Base-by-base conservation (phyloP, 2,888 invertebrate species). In the Chromoteleia sp. region DNA sequence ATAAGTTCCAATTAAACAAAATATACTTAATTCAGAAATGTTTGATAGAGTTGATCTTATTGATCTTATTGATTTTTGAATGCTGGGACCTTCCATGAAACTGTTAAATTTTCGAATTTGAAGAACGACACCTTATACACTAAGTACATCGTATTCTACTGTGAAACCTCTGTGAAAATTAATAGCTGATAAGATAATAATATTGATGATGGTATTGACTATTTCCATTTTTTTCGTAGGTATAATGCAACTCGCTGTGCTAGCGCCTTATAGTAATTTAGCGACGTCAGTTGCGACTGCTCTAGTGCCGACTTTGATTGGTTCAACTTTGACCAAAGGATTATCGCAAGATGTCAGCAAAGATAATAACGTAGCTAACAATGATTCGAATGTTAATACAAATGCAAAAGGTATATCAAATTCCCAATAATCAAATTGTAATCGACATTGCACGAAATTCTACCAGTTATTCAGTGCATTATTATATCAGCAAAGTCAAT, bases 261-360 rank as follows among this genome's bases (percentile, higher is more conserved):
- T 93, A 83, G 93, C 93, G 43, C 93, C 93, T n/a, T 93, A 93
- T 86, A 93, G 92, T 88, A 93, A 93, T 86, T 89, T 93, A 81
- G 93, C 93, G 39, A 92, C 92, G 12, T 93, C 93, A 0, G 92
- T 93, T 68, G 93, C 93, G 0, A 93, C 93, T 3, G 93, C 93
- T 14, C 88, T 93, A n/a, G 92, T 93, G 65, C 93, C 93, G 29
- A 92, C 93, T 19, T 89, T 94, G 65, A 90, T 93, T 76, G 91
- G 92, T 41, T 92, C 93, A 12, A 89, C 88, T 81, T 81, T 88
- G 19, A 87, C 85, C 48, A 74, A 52, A 65, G 68, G 68, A 19
- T 48, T 79, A 0, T 54, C 54, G 29, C 54, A 73, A 61, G 78
- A 76, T 82, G 89, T 92, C 0, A 92, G 63, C 90, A 92, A 77